Conservation (phyloP, 2,888 invertebrate genomes). For the Conistra vaccinii region DNA sequence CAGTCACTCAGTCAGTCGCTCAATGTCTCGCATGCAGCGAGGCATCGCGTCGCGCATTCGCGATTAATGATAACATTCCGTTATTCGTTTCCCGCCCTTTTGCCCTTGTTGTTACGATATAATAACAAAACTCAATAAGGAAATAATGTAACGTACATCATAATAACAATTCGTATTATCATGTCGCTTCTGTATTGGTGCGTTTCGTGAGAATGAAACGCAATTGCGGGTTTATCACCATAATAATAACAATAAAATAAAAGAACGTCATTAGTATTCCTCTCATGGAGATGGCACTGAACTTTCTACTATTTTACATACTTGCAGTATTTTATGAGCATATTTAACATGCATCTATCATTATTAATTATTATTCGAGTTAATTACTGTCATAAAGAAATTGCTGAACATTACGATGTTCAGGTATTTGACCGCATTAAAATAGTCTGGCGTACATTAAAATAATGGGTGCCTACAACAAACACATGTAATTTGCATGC, state of each 20-base stretch:
- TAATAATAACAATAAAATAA: constrained; percentile 11
- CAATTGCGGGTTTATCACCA: constrained; percentile 5
- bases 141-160: constrained; percentile 50
- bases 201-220: constrained; percentile 21
- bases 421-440: constrained; percentile 58
- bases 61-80: constrained; percentile 49
- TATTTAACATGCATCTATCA: constrained; percentile 19
- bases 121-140: constrained; percentile 54
- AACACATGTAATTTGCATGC: constrained; percentile 55
- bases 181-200: constrained; percentile 20
- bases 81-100: constrained; percentile 57
- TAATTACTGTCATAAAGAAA: constrained; percentile 38
- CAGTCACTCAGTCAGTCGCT: constrained; percentile 16
- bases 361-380: constrained; percentile 22
- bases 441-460: constrained; percentile 52
- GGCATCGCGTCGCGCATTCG: constrained; percentile 21
- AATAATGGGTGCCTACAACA: constrained; percentile 47
- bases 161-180: constrained; percentile 42
- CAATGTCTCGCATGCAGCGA: constrained; percentile 37
- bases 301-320: constrained; percentile 19
- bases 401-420: constrained; percentile 24
- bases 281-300: constrained; percentile 10
- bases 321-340: neutral
- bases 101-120: constrained; percentile 54
- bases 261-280: constrained; percentile 13